Evolutionary conservation across 2,113 vertebrate genomes (phyloP).

Genomic region (Pelecanus crispus): DNA sequence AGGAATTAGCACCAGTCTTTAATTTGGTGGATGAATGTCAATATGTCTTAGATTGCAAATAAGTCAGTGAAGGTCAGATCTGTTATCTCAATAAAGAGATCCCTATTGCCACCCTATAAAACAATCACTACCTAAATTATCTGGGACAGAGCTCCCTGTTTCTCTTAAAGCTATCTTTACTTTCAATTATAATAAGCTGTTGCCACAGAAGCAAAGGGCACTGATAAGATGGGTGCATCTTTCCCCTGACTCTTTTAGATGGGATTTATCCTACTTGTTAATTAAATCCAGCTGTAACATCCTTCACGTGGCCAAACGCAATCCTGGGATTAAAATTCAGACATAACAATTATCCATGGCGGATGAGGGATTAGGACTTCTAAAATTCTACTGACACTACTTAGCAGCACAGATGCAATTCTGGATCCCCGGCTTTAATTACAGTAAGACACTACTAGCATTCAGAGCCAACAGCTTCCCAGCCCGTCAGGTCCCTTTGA

Average conservation of each 20-base stretch:
- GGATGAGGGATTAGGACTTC: slow-evolving; percentile 54
- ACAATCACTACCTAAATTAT: slow-evolving; percentile 11
- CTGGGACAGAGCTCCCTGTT: slow-evolving; percentile 1
- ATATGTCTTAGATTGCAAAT: neutral
- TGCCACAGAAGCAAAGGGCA: neutral
- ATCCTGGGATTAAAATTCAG: slow-evolving; percentile 64
- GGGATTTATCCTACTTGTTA: slow-evolving; percentile 50
- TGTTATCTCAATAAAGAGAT: neutral
- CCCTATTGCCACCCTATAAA: neutral
- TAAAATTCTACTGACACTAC: slow-evolving; percentile 37
- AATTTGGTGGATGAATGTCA: neutral
- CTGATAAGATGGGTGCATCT: neutral
- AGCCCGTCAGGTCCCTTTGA: neutral
- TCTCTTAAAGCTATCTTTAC: neutral
- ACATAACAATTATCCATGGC: slow-evolving; percentile 52
- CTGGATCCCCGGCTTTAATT: slow-evolving; percentile 32
- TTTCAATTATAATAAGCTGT: slow-evolving; percentile 20
- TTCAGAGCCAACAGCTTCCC: neutral
- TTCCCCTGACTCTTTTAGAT: slow-evolving; percentile 8
- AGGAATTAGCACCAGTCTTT: neutral
- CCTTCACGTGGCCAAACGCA: slow-evolving; percentile 42
- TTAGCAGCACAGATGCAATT: slow-evolving; percentile 39
- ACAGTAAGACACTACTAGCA: neutral
- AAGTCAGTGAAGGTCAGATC: neutral
- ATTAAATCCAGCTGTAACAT: slow-evolving; percentile 29